A percentile compares a stretch with the other conserved stretches of the same genome.
These are phyloP conservation scores for Chloropsis hardwickii DNA, from an alignment of 2,113 vertebrate genomes.

Conservation along the genomic window DNA sequence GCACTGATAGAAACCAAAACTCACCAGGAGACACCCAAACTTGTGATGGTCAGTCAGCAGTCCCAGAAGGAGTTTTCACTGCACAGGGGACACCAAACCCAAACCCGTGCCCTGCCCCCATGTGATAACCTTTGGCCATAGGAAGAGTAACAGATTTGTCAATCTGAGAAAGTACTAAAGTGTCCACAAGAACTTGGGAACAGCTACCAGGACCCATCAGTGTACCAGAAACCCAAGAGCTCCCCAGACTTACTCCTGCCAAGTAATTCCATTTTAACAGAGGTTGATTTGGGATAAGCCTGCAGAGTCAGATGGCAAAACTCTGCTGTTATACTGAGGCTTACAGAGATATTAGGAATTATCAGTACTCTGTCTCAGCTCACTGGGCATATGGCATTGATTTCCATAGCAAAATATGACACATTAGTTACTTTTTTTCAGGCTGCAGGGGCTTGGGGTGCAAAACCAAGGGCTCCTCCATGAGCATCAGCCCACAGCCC, in stretches of 20 bases:
- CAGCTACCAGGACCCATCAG: not conserved
- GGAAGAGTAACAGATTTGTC: rapidly evolving
- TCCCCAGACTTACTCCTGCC: not conserved
- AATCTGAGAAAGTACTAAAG: not conserved
- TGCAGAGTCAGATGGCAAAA: not conserved
- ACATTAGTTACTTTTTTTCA: not conserved
- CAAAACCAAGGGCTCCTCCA: not conserved
- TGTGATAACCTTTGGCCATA: rapidly evolving
- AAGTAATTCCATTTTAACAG: not conserved
- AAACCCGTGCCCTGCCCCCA: not conserved
- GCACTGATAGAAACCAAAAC: not conserved
- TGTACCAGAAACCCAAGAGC: not conserved
- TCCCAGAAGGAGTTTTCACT: not conserved
- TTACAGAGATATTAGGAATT: not conserved
- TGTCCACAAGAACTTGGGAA: not conserved
- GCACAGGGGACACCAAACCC: not conserved
- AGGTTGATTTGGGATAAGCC: not conserved
- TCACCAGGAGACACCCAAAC: not conserved
- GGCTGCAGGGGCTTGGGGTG: not conserved
- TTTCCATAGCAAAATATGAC: not conserved
- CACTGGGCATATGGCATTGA: not conserved
- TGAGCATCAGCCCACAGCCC: not conserved
- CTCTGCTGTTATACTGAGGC: not conserved
- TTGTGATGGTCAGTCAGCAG: rapidly evolving
- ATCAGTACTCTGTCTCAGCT: not conserved